Evolutionary conservation across 2,888 invertebrate species (phyloP), one percentile per base, ranked within the genome.

Genomic region (Hirtodrosophila confusa): DNA sequence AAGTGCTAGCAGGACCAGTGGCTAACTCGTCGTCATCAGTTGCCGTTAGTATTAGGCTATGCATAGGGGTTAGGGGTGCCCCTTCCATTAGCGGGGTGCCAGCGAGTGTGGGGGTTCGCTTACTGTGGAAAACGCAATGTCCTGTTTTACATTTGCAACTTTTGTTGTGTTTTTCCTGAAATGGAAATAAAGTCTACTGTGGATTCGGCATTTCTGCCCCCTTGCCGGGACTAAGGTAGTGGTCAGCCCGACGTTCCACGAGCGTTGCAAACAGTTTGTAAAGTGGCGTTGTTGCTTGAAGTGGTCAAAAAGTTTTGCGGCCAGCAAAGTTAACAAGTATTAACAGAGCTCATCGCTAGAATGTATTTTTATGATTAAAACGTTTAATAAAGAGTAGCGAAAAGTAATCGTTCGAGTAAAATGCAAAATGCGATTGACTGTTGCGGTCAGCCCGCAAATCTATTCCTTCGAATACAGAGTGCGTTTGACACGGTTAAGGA

Each of bases 91-190:
- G 35, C 11, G 23, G 36, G 24, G 33, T 36, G 36, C 17, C 10
- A 17, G 17, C 39, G 17, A 17, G 29, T 45, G 35, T 23, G 27
- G 47, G 36, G 27, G 53, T 27, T 40, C 7, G 39, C 24, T 39
- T 63, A 63, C 47, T 47, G 55, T 69, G 82, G 76, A 82, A 82
- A 80, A 80, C 79, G 76, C 74, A 86, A 77, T 84, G 84, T 76
- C 85, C 83, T 69, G 78, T 73, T 78, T 83, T 75, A 80, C 86
- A 72, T 84, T 86, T 86, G 80, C 78, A 84, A 75, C 68, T 76
- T 60, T 80, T 48, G 68, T 61, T 69, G 66, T 63, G 63, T 77
- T 69, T 64, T 73, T 73, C 66, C 57, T 71, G 64, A 67, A 74
- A 80, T 72, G 80, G 78, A 84, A 80, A 72, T 69, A 45, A 40